Evolutionary conservation across 2,113 vertebrate species (phyloP), one percentile per base, ranked within the genome.

Genomic region (Meles meles): DNA sequence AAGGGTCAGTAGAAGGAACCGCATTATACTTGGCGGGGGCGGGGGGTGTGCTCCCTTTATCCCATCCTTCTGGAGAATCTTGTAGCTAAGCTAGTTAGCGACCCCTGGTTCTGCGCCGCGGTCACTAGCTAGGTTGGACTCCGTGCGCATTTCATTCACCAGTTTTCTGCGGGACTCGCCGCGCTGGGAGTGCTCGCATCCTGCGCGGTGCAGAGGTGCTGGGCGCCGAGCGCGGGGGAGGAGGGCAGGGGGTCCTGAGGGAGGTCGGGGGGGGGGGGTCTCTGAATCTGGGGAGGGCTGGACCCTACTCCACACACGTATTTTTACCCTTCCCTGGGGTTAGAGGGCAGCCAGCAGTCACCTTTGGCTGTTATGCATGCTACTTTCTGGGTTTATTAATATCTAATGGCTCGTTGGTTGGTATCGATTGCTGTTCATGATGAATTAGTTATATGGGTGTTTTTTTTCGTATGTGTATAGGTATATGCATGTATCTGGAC

Each of bases 361-460:
- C 97, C 67, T 90, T 87, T 74, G 63, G 88, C 79, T 65, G 90
- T 85, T 61, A 0, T 81, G 87, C 83, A 63, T 13, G 52, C 49
- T 93, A 77, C 97, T 96, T 97, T 77, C 84, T 72, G 77, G 80
- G 44, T 93, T 89, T 97, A 81, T 97, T 86, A 93, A 92, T 98
- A 94, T 88, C 95, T 88, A 88, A 96, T 97, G 95, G 65, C 63
- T 95, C 18, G 84, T 76, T 61, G 59, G 74, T 91, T 94, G 93
- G 87, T 98, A 94, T 97, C 69, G 96, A 97, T 96, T 93, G 97
- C 81, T 94, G 65, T 87, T 83, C 42, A 11, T 69, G 93, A 96
- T 98, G 63, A 92, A 97, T 96, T 93, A 96, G 92, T 97, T 95
- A n/a, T n/a, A 84, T 72, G 57, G 87, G 77, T 97, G 85, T 97